These are phyloP conservation scores for Tetragonisca angustula DNA, from an alignment of 2,888 invertebrate species.

Conservation along the genomic window DNA sequence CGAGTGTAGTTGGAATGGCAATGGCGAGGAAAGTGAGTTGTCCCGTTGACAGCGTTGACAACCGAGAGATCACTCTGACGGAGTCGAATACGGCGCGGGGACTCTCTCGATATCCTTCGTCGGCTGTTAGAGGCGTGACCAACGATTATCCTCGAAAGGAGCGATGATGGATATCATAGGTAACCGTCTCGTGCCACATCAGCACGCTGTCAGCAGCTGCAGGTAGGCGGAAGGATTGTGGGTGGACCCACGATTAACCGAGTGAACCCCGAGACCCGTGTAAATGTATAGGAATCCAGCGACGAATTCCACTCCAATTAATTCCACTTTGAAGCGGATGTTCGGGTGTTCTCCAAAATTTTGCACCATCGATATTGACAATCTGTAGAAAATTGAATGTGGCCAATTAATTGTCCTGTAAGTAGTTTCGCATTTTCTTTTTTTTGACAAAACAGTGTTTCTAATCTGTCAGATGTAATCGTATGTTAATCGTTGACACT, in stretches of 20 bases:
- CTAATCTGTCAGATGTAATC: too few relatives aligned
- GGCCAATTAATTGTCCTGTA: too few relatives aligned
- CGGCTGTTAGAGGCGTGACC: slow-evolving; percentile 77
- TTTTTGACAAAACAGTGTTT: too few relatives aligned
- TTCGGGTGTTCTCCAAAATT: not conserved
- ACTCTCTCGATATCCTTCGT: slow-evolving; percentile 41
- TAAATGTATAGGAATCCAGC: slow-evolving; percentile 32
- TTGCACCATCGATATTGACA: too few relatives aligned
- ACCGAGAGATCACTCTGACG: not conserved
- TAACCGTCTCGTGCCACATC: slow-evolving; percentile 78
- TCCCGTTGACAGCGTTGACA: slow-evolving; percentile 29
- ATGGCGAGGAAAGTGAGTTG: slow-evolving; percentile 34
- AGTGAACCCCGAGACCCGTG: slow-evolving; percentile 14
- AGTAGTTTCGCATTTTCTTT: too few relatives aligned
- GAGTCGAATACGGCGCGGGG: not conserved
- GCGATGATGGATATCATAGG: slow-evolving; percentile 80
- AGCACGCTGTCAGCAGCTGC: slow-evolving; percentile 76
- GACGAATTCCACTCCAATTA: slow-evolving; percentile 16
- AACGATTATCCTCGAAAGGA: slow-evolving; percentile 77
- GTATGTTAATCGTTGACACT: too few relatives aligned
- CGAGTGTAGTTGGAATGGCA: not conserved
- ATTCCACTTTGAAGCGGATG: not conserved
- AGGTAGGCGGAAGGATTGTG: slow-evolving; percentile 68
- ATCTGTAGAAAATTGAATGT: too few relatives aligned
- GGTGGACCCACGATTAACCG: slow-evolving; percentile 32